Evolutionary conservation across 2,888 invertebrate species (phyloP).

Genomic region (Hypomecis atomaria): DNA sequence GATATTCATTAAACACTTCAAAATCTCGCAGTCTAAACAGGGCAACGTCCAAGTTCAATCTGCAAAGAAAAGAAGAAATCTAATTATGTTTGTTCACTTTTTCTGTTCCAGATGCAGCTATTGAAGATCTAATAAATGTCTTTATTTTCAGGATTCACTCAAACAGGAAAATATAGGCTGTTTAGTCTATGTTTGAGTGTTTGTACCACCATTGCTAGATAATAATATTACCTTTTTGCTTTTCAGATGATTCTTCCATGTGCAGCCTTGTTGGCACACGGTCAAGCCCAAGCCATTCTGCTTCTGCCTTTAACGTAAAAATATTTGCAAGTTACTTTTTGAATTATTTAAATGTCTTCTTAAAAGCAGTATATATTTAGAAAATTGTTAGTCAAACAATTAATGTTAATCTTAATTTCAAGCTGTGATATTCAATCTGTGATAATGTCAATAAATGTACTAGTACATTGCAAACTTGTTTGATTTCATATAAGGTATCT

Average conservation of each 20-base stretch:
- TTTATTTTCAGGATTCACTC: slow-evolving; percentile 72
- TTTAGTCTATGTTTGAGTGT: slow-evolving; percentile 73
- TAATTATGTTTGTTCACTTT: slow-evolving; percentile 73
- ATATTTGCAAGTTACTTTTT: slow-evolving; percentile 67
- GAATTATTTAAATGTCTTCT: slow-evolving; percentile 55
- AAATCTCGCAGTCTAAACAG: slow-evolving; percentile 48
- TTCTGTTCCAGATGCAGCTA: slow-evolving; percentile 79
- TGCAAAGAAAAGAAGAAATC: slow-evolving; percentile 66
- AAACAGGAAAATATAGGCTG: slow-evolving; percentile 54
- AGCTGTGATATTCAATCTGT: slow-evolving; percentile 59
- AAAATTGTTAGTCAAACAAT: slow-evolving; percentile 4
- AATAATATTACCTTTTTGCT: slow-evolving; percentile 81
- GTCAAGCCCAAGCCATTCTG: slow-evolving; percentile 86
- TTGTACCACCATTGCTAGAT: slow-evolving; percentile 60
- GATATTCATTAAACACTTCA: slow-evolving; percentile 41
- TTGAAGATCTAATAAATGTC: slow-evolving; percentile 72
- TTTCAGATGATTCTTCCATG: slow-evolving; percentile 83
- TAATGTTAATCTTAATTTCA: slow-evolving; percentile 29
- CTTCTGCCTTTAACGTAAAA: slow-evolving; percentile 84
- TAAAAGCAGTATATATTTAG: slow-evolving; percentile 47
- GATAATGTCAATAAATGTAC: slow-evolving; percentile 48
- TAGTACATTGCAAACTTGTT: slow-evolving; percentile 20
- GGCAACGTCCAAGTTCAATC: slow-evolving; percentile 67
- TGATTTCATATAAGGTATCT: slow-evolving; percentile 16
- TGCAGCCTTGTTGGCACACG: slow-evolving; percentile 87